Evolutionary conservation across 2,797 vertebrate genomes (phyloP).

Genomic region (Manis javanica): DNA sequence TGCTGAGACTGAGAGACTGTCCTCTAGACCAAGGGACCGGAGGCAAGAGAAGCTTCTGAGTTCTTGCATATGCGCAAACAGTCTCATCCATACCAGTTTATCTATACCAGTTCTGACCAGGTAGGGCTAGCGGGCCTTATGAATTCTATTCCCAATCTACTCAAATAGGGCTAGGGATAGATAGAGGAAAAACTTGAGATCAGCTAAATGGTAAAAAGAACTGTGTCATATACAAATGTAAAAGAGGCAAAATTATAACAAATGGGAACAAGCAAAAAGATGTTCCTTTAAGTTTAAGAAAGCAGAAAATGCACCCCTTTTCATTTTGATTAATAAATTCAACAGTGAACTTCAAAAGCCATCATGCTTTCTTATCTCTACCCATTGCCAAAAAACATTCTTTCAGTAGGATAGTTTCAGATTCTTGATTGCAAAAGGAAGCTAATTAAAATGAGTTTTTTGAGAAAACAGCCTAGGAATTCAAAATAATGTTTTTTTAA

Average conservation of each 20-base stretch:
- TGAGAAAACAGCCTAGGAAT: not conserved
- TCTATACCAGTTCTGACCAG: not conserved
- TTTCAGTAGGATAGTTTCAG: not conserved
- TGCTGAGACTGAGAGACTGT: not conserved
- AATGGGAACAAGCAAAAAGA: not conserved
- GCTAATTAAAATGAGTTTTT: constrained; percentile 13
- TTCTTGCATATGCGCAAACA: not conserved
- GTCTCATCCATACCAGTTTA: not conserved
- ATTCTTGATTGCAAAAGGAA: constrained; percentile 38
- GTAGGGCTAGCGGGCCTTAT: not conserved
- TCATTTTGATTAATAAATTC: not conserved
- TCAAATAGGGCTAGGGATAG: not conserved
- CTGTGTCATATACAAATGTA: not conserved
- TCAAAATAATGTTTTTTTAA: not conserved
- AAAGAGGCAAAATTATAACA: not conserved
- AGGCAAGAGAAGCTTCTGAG: not conserved
- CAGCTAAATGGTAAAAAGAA: not conserved
- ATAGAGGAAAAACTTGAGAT: not conserved
- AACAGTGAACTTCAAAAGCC: not conserved
- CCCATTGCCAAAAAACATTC: not conserved
- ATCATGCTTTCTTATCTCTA: not conserved
- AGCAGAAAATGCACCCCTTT: constrained; percentile 19
- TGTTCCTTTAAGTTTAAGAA: constrained; percentile 35
- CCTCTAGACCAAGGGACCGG: not conserved
- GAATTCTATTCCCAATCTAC: constrained; percentile 18